Conservation (phyloP, 2,888 invertebrate genomes). For the Hydroisotoma schaefferi region DNA sequence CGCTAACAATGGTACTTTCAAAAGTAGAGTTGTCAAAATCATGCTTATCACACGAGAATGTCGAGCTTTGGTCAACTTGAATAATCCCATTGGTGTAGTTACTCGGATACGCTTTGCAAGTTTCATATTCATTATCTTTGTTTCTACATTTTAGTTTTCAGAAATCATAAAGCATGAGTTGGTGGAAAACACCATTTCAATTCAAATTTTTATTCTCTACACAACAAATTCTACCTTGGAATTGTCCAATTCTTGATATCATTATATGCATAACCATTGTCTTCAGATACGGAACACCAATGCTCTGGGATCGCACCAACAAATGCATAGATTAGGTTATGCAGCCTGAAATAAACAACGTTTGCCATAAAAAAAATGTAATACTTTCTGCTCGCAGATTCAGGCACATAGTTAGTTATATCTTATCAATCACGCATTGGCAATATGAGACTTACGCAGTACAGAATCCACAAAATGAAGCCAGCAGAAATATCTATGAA, state of each 20-base stretch:
- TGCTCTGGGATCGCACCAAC: slow-evolving; percentile 40
- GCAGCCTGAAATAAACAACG: background rate
- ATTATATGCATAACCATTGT: slow-evolving; percentile 15
- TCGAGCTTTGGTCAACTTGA: slow-evolving; percentile 9
- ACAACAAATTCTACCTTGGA: slow-evolving; percentile 26
- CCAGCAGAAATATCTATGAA: slow-evolving; percentile 37
- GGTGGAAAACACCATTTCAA: background rate
- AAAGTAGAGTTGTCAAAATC: slow-evolving; percentile 44
- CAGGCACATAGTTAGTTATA: too few relatives aligned
- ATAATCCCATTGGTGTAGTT: slow-evolving; percentile 12
- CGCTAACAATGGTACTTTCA: slow-evolving; percentile 38
- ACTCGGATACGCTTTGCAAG: slow-evolving; percentile 17
- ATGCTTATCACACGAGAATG: slow-evolving; percentile 11
- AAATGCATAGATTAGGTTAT: slow-evolving; percentile 35
- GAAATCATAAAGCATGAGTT: background rate
- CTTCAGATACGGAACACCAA: slow-evolving; percentile 29
- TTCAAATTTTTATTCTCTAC: background rate
- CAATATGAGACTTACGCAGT: slow-evolving; percentile 31
- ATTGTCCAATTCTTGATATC: slow-evolving; percentile 31
- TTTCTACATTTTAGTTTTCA: slow-evolving; percentile 1
- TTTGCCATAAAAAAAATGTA: background rate
- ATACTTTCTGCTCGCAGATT: slow-evolving; percentile 2
- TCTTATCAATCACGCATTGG: too few relatives aligned
- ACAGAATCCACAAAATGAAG: slow-evolving; percentile 42
- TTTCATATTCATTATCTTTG: slow-evolving; percentile 16